Percentiles rank a stretch among this genome's conserved stretches.
Evolutionary conservation across 2,113 vertebrate species (phyloP).

Genomic region (Oriolus oriolus): DNA sequence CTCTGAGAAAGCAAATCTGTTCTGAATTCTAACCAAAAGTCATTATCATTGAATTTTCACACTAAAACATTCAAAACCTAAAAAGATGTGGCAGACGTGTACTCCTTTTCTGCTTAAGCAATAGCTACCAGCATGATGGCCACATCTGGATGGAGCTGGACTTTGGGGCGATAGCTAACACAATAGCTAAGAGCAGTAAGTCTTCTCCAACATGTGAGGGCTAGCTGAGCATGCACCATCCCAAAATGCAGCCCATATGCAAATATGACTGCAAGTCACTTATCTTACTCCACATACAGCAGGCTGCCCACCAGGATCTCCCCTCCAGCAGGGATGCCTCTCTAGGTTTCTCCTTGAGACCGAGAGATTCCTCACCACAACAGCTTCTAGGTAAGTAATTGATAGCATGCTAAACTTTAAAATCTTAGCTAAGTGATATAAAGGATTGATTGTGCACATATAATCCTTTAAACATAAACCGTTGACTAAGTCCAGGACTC

Average conservation of each 20-base stretch:
- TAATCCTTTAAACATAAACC: neutral
- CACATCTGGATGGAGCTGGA: neutral
- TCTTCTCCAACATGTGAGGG: neutral
- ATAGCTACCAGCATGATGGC: neutral
- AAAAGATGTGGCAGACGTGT: neutral
- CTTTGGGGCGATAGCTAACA: neutral
- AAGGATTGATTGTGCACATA: neutral
- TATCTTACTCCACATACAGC: neutral
- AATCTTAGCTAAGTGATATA: no score
- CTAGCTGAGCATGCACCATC: neutral
- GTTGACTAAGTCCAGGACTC: neutral
- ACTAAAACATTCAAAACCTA: neutral
- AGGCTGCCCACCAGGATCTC: neutral
- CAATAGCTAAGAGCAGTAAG: rapidly evolving
- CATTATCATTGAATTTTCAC: neutral
- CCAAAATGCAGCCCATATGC: neutral
- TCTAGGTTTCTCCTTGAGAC: neutral
- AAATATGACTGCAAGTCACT: neutral
- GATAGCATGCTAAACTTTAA: neutral
- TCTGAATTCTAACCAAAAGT: neutral
- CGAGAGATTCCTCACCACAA: neutral
- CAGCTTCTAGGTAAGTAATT: neutral
- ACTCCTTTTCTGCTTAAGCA: neutral
- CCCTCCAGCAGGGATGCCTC: neutral
- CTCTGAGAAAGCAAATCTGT: neutral